These are phyloP conservation scores for Aviceda subcristata DNA, from an alignment of 2,113 vertebrate species.

Conservation along the genomic window DNA sequence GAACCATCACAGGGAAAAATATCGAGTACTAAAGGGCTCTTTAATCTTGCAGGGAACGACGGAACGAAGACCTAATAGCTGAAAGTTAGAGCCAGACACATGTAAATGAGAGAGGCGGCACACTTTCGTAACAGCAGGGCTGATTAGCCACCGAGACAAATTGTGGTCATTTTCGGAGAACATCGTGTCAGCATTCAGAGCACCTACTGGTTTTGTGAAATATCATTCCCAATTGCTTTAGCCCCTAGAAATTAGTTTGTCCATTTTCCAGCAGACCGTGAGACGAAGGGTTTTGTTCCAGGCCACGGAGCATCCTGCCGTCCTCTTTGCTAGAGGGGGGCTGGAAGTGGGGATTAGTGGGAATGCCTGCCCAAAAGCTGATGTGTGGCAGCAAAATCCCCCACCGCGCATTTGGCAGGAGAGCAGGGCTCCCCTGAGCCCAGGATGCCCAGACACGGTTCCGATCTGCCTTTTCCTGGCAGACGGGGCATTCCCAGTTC, in stretches of 20 bases:
- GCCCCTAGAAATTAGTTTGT: background rate
- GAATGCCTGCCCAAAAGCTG: background rate
- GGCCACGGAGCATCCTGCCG: fast-evolving
- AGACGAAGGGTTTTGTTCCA: fast-evolving
- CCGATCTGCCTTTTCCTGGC: background rate
- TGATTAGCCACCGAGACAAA: background rate
- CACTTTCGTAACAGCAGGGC: background rate
- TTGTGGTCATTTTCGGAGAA: background rate
- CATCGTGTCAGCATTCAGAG: background rate
- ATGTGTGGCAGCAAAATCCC: background rate
- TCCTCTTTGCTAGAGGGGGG: background rate
- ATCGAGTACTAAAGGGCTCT: background rate
- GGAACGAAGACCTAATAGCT: background rate
- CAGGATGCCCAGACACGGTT: background rate
- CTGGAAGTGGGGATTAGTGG: background rate
- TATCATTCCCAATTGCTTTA: background rate
- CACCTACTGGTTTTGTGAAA: background rate
- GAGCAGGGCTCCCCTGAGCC: background rate
- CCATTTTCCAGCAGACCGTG: background rate
- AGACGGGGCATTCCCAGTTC: background rate
- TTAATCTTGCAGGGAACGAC: background rate
- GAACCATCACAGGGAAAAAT: background rate
- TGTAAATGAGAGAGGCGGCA: background rate
- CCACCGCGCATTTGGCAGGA: background rate
- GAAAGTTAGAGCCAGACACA: background rate